Percentiles rank a stretch among this genome's conserved stretches.
These are phyloP conservation scores for Stichopus horrens DNA, from an alignment of 53 echinoderm and acorn worm genomes.

Conservation along the genomic window DNA sequence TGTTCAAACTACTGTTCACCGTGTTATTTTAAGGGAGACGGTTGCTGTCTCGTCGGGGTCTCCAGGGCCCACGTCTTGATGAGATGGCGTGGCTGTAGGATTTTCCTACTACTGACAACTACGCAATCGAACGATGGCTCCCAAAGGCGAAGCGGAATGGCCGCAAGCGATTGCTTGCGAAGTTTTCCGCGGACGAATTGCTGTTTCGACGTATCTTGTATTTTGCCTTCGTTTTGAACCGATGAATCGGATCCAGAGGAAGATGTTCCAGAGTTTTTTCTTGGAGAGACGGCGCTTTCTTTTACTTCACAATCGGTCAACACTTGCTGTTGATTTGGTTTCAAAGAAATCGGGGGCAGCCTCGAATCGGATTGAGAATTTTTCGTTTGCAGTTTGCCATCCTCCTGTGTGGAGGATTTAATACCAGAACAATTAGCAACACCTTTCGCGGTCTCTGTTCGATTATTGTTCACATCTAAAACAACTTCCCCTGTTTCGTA, in stretches of 20 bases:
- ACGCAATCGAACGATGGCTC: slow-evolving; percentile 87
- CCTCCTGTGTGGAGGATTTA: neutral
- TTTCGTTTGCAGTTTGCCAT: neutral
- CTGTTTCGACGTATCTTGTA: neutral
- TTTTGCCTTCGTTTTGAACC: neutral
- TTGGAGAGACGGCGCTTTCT: neutral
- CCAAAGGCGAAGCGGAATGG: slow-evolving; percentile 82
- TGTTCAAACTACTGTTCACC: neutral
- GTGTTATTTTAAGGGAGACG: slow-evolving; percentile 67
- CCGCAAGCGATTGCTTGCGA: slow-evolving; percentile 58
- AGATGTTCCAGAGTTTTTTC: neutral
- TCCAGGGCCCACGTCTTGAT: slow-evolving; percentile 43
- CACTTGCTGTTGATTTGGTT: slow-evolving; percentile 30
- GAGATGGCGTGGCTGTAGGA: slow-evolving; percentile 64
- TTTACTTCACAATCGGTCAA: neutral
- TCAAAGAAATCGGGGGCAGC: slow-evolving; percentile 70
- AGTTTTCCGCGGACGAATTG: slow-evolving; percentile 36
- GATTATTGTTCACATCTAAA: slow-evolving; percentile 10
- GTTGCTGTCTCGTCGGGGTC: slow-evolving; percentile 49
- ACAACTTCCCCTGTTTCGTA: neutral
- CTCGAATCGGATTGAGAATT: slow-evolving; percentile 49
- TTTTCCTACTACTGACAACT: slow-evolving; percentile 66
- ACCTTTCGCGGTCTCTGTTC: neutral
- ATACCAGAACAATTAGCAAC: neutral
- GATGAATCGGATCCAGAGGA: neutral